A percentile compares a stretch with the other conserved stretches of the same genome.
These are phyloP conservation scores for Ctenopoma kingsleyae DNA, from an alignment of 2,797 vertebrate genomes.

Conservation along the genomic window DNA sequence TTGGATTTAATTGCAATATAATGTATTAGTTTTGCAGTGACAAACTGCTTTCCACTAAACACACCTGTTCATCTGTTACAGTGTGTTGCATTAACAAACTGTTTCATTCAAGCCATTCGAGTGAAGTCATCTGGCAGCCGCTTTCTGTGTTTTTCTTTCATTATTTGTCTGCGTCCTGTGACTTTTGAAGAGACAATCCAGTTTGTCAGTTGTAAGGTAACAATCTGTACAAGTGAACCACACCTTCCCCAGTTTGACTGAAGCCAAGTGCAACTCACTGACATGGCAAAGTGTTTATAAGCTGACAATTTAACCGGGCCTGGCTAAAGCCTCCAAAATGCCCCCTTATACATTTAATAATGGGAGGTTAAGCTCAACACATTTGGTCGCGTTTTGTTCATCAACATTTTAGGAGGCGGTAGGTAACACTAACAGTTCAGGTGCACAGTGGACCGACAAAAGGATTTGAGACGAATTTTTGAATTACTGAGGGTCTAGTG, in stretches of 20 bases:
- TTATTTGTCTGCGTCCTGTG: neutral
- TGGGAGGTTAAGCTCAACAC: no score
- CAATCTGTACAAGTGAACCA: slow-evolving; percentile 35
- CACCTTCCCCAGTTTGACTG: slow-evolving; percentile 43
- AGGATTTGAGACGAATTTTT: neutral
- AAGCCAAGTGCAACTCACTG: slow-evolving; percentile 44
- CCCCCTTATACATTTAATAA: neutral
- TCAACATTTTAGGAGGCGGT: neutral
- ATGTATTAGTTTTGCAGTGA: neutral
- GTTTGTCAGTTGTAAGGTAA: slow-evolving; percentile 2
- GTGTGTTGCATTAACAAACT: neutral
- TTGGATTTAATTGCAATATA: neutral
- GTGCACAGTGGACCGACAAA: neutral
- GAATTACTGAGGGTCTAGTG: neutral
- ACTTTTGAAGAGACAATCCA: neutral
- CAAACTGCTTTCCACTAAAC: neutral
- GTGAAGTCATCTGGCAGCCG: neutral
- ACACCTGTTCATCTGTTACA: slow-evolving; percentile 20
- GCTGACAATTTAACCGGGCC: slow-evolving; percentile 5
- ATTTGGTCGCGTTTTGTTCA: neutral
- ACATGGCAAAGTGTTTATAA: slow-evolving; percentile 37
- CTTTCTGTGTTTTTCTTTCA: neutral
- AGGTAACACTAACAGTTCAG: neutral
- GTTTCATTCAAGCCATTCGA: neutral
- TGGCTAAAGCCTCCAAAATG: neutral